Percentiles rank a stretch among this genome's conserved stretches.
Conservation (phyloP, 2,797 vertebrate species). For the Ctenopoma kingsleyae region DNA sequence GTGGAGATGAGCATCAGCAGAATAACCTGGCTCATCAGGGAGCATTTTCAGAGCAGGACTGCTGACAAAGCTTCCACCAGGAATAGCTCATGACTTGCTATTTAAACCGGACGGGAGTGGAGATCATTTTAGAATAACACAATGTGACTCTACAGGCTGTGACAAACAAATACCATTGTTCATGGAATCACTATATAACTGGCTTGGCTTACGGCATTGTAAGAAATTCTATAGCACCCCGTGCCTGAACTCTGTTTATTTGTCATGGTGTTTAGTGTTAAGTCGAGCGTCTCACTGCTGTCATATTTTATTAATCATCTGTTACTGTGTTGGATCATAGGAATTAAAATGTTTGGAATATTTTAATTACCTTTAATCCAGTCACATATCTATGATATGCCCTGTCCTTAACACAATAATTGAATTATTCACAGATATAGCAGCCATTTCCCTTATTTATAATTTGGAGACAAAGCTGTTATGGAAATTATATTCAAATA, state of each 20-base stretch:
- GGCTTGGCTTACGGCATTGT: not conserved
- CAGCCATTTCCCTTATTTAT: slow-evolving; percentile 5
- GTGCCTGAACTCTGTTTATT: slow-evolving; percentile 39
- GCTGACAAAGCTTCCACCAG: slow-evolving; percentile 79
- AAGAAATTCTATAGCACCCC: slow-evolving; percentile 23
- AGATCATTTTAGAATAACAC: slow-evolving; percentile 54
- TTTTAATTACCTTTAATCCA: slow-evolving; percentile 36
- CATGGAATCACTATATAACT: not conserved
- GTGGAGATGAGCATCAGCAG: slow-evolving; percentile 74
- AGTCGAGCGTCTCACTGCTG: slow-evolving; percentile 26
- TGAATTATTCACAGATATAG: slow-evolving; percentile 1
- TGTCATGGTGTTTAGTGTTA: slow-evolving; percentile 37
- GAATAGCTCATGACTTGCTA: slow-evolving; percentile 81
- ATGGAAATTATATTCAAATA: not conserved
- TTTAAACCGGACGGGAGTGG: slow-evolving; percentile 47
- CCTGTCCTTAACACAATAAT: not conserved
- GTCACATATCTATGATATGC: slow-evolving; percentile 5
- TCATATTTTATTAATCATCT: slow-evolving; percentile 42
- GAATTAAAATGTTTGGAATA: slow-evolving; percentile 30
- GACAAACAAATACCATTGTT: not conserved
- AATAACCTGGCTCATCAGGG: slow-evolving; percentile 77
- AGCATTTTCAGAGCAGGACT: slow-evolving; percentile 64
- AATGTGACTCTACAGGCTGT: slow-evolving; percentile 20
- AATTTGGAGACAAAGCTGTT: not conserved
- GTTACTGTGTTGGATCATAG: slow-evolving; percentile 15